A percentile compares a stretch with the other conserved stretches of the same genome.
These are phyloP conservation scores for Clarias gariepinus DNA, from an alignment of 2,113 vertebrate genomes.

Conservation along the genomic window DNA sequence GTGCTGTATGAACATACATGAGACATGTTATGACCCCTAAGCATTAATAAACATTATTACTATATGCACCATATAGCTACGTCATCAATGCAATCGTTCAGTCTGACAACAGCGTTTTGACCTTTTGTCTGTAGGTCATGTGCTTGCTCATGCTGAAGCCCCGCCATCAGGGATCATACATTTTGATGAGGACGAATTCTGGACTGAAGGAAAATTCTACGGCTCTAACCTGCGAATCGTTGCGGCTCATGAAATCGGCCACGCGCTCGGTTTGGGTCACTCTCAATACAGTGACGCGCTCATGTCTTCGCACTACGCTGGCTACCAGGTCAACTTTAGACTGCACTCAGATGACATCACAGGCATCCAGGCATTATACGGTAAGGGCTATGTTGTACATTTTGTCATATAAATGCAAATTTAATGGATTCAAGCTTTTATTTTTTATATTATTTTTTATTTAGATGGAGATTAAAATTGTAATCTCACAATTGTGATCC, in stretches of 20 bases:
- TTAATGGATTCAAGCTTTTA: background rate
- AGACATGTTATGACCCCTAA: no score
- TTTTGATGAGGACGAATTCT: constrained; percentile 85
- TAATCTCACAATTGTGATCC: background rate
- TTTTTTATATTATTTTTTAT: no score
- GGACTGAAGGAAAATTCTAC: constrained; percentile 78
- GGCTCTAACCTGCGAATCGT: constrained; percentile 87
- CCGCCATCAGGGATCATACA: constrained; percentile 84
- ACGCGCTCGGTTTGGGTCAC: constrained; percentile 85
- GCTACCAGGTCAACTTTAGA: constrained; percentile 77
- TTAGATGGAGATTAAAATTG: background rate
- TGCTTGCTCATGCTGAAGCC: constrained; percentile 84
- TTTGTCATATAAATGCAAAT: background rate
- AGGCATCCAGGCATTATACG: constrained; percentile 85
- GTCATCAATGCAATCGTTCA: background rate
- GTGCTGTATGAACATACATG: no score
- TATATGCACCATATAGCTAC: background rate
- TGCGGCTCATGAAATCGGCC: constrained; percentile 88
- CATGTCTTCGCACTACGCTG: constrained; percentile 84
- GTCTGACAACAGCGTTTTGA: background rate
- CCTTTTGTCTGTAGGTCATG: constrained; percentile 68
- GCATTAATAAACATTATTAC: background rate
- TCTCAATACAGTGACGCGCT: constrained; percentile 78
- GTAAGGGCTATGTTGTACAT: constrained; percentile 60
- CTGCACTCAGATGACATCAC: constrained; percentile 81